Evolutionary conservation across 2,113 vertebrate species (phyloP).

Genomic region (Halcyon senegalensis): DNA sequence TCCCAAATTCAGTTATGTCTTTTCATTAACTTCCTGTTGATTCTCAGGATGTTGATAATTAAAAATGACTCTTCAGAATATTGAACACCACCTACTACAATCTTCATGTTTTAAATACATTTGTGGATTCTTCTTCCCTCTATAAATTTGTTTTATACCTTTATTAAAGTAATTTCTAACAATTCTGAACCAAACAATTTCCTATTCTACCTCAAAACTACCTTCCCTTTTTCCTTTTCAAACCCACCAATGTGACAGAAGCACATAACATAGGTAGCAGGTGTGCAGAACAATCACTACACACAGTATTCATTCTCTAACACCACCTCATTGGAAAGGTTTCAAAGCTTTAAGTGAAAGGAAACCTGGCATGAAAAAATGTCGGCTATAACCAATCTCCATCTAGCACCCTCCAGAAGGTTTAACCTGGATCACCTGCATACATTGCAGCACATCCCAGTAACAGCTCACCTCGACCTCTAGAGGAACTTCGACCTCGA

Average conservation of each 20-base stretch:
- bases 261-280: background rate
- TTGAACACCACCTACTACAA: background rate
- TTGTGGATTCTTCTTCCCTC: background rate
- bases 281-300: background rate
- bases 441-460: background rate
- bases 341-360: background rate
- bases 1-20: background rate
- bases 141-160: background rate
- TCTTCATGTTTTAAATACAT: background rate
- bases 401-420: background rate
- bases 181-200: background rate
- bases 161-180: background rate
- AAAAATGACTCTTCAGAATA: background rate
- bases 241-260: background rate
- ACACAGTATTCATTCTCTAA: background rate
- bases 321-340: background rate
- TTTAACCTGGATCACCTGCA: background rate
- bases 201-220: background rate
- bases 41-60: background rate
- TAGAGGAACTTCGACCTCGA: conserved; percentile 97
- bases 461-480: conserved; percentile 91
- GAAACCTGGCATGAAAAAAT: background rate
- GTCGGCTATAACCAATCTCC: background rate
- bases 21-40: background rate
- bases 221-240: background rate